Conservation (phyloP, 2,888 invertebrate species). For the Cryptus armator region DNA sequence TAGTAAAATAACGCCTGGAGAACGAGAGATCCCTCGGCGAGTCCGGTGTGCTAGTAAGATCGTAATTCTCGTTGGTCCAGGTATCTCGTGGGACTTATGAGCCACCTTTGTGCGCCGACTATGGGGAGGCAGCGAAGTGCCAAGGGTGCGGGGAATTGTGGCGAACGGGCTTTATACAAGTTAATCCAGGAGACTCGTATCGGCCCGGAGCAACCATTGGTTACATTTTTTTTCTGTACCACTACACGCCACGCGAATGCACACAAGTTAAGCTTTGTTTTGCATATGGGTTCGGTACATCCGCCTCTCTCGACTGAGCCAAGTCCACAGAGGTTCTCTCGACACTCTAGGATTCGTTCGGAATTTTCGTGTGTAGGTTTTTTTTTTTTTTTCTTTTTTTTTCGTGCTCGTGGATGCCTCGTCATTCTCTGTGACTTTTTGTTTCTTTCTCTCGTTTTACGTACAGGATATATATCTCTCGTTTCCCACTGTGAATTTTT, state of each 20-base stretch:
- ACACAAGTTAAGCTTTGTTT: slow-evolving; percentile 13
- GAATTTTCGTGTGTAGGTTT: slow-evolving; percentile 53
- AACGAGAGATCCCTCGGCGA: slow-evolving; percentile 68
- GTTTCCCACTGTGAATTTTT: slow-evolving; percentile 51
- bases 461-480: slow-evolving; percentile 28
- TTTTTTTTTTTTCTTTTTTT: background rate
- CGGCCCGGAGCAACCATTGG: slow-evolving; percentile 62
- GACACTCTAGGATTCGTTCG: slow-evolving; percentile 55
- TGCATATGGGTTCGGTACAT: slow-evolving; percentile 44
- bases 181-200: slow-evolving; percentile 78
- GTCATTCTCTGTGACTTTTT: slow-evolving; percentile 51
- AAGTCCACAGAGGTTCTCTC: slow-evolving; percentile 30
- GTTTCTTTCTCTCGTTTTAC: slow-evolving; percentile 53
- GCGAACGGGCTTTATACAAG: slow-evolving; percentile 79
- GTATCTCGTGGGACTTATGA: slow-evolving; percentile 81
- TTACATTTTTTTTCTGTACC: slow-evolving; percentile 31
- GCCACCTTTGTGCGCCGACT: slow-evolving; percentile 79
- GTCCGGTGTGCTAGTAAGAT: slow-evolving; percentile 77
- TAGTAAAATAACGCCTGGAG: slow-evolving; percentile 72
- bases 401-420: slow-evolving; percentile 43
- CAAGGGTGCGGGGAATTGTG: slow-evolving; percentile 54
- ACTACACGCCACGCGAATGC: slow-evolving; percentile 11
- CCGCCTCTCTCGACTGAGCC: slow-evolving; percentile 56
- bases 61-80: slow-evolving; percentile 82
- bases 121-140: slow-evolving; percentile 54